Conservation (phyloP, 2,797 vertebrate species). For the Poecilia gillii region DNA sequence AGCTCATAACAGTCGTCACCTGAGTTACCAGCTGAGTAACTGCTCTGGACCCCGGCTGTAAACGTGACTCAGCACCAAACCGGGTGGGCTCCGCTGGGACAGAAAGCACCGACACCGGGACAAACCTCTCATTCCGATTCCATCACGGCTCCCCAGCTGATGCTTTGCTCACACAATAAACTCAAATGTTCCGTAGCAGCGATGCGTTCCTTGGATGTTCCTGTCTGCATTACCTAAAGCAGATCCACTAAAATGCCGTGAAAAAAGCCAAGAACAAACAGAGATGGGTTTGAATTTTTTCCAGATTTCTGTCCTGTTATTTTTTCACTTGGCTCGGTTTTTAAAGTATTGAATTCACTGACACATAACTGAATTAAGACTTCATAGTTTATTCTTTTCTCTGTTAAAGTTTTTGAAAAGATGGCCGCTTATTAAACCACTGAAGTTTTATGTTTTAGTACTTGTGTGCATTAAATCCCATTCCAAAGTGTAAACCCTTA, state of each 20-base stretch:
- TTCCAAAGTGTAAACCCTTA: not conserved
- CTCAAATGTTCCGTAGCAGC: slow-evolving; percentile 12
- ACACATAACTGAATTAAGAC: not conserved
- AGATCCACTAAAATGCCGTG: not conserved
- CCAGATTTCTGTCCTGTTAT: not conserved
- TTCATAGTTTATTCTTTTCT: not conserved
- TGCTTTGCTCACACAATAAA: slow-evolving; percentile 26
- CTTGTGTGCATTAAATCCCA: not conserved
- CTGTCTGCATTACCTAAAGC: not conserved
- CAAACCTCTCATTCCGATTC: slow-evolving; percentile 28
- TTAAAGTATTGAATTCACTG: not conserved
- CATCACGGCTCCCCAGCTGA: slow-evolving; percentile 21
- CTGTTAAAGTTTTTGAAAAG: not conserved
- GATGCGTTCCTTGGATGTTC: slow-evolving; percentile 20
- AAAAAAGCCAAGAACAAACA: not conserved
- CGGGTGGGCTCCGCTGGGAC: slow-evolving; percentile 46
- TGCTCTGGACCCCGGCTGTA: slow-evolving; percentile 31
- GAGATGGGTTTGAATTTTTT: not conserved
- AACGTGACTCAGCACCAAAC: slow-evolving; percentile 36
- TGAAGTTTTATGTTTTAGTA: not conserved
- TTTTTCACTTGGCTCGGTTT: not conserved
- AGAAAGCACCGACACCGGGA: slow-evolving; percentile 60
- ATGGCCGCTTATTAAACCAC: not conserved
- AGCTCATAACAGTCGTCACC: slow-evolving; percentile 62
- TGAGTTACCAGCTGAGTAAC: slow-evolving; percentile 69